Conservation (phyloP, 2,797 vertebrate genomes). For the Microhierax caerulescens region DNA sequence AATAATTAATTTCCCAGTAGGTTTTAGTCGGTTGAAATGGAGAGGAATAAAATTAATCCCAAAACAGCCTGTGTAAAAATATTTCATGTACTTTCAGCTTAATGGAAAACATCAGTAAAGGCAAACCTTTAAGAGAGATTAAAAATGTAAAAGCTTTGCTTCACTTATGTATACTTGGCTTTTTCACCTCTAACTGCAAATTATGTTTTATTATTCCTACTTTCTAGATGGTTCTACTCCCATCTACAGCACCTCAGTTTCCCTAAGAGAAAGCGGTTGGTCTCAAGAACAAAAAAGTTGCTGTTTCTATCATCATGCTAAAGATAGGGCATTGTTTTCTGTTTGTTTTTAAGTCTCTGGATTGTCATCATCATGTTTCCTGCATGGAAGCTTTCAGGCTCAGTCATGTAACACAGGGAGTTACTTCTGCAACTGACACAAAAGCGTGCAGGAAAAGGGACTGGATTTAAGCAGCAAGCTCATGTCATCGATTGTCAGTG, state of each 20-base stretch:
- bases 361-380: background rate
- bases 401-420: background rate
- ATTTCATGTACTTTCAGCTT: background rate
- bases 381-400: background rate
- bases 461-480: background rate
- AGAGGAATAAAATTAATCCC: background rate
- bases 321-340: background rate
- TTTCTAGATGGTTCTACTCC: background rate
- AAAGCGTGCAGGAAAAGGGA: fast-evolving
- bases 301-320: background rate
- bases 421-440: background rate
- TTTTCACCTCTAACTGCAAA: background rate
- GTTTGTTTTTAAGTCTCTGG: background rate
- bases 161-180: background rate
- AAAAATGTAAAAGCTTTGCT: background rate
- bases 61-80: background rate
- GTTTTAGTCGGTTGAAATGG: background rate
- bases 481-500: background rate
- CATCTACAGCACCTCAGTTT: background rate
- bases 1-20: background rate
- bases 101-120: background rate
- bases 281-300: background rate
- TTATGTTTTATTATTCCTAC: background rate
- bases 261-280: background rate
- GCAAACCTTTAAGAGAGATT: background rate